Evolutionary conservation across 2,797 vertebrate species (phyloP).

Genomic region (Myripristis jacobus): DNA sequence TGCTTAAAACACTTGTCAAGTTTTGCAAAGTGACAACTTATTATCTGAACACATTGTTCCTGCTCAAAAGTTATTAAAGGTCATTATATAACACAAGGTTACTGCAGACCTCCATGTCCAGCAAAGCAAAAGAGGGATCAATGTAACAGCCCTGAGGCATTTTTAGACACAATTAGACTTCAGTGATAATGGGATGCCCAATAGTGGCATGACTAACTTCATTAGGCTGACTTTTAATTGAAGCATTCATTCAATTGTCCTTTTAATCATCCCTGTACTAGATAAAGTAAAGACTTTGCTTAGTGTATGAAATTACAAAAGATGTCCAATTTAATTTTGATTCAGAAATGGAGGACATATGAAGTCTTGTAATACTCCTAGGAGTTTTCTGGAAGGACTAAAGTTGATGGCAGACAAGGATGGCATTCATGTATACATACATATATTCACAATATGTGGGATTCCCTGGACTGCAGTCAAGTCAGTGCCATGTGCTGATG

Average conservation of each 20-base stretch:
- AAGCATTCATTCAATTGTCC: slow-evolving; percentile 38
- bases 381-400: slow-evolving; percentile 2
- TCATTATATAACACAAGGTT: slow-evolving; percentile 20
- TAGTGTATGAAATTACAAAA: slow-evolving; percentile 41
- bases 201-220: slow-evolving; percentile 28
- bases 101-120: slow-evolving; percentile 19
- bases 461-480: slow-evolving; percentile 8
- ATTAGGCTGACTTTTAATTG: slow-evolving; percentile 55
- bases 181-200: slow-evolving; percentile 22
- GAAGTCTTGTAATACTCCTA: neutral
- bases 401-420: neutral
- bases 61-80: neutral
- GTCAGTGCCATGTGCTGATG: slow-evolving; percentile 19
- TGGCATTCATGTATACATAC: neutral
- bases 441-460: slow-evolving; percentile 13
- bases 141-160: slow-evolving; percentile 23
- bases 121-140: slow-evolving; percentile 39
- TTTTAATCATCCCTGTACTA: slow-evolving; percentile 28
- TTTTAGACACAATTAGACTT: slow-evolving; percentile 38
- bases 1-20: neutral
- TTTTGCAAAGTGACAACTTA: slow-evolving; percentile 12
- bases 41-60: slow-evolving; percentile 8
- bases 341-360: slow-evolving; percentile 4
- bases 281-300: slow-evolving; percentile 17
- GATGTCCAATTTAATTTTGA: slow-evolving; percentile 12